phyloP scores from a whole-genome alignment of 2,797 vertebrate species.

The Anguilla marmorata region DNA sequence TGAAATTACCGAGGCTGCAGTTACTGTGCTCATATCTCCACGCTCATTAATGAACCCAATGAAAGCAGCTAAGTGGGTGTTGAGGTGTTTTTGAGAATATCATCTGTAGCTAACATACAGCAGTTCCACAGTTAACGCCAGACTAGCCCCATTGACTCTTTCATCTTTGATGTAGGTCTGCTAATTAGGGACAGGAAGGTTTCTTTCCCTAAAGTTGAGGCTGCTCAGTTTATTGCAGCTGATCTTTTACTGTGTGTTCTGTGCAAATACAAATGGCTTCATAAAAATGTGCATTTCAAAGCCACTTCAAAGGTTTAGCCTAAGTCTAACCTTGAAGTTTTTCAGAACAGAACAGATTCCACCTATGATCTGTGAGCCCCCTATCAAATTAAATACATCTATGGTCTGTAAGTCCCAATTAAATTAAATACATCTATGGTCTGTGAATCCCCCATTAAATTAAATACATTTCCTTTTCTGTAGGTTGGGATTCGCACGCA shows the following conservation, averaged over 20 bases:
- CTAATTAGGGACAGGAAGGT: constrained; percentile 90
- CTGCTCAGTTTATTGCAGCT: constrained; percentile 54
- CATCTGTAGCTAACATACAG: constrained; percentile 95
- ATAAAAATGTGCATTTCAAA: constrained; percentile 42
- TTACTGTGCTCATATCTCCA: constrained; percentile 61
- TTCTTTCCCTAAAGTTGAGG: constrained; percentile 71
- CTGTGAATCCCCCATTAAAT: constrained; percentile 17
- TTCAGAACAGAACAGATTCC: constrained; percentile 59
- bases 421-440: no score
- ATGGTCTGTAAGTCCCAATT: no score
- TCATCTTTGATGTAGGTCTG: constrained; percentile 96
- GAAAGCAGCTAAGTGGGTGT: constrained; percentile 95
- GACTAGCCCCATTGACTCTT: constrained; percentile 88
- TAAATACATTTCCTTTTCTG: constrained; percentile 58
- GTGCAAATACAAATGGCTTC: constrained; percentile 31
- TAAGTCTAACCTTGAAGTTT: constrained; percentile 54
- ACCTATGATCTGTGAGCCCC: constrained; percentile 59
- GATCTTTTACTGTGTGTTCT: constrained; percentile 36
- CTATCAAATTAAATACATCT: constrained; percentile 54
- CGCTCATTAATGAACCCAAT: constrained; percentile 79
- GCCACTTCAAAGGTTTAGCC: constrained; percentile 61
- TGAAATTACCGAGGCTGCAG: no score
- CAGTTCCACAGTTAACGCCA: constrained; percentile 95
- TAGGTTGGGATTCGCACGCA: constrained; percentile 15
- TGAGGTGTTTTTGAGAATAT: constrained; percentile 93